Base-by-base conservation (phyloP, 2,113 vertebrate genomes). In the Esox niger region DNA sequence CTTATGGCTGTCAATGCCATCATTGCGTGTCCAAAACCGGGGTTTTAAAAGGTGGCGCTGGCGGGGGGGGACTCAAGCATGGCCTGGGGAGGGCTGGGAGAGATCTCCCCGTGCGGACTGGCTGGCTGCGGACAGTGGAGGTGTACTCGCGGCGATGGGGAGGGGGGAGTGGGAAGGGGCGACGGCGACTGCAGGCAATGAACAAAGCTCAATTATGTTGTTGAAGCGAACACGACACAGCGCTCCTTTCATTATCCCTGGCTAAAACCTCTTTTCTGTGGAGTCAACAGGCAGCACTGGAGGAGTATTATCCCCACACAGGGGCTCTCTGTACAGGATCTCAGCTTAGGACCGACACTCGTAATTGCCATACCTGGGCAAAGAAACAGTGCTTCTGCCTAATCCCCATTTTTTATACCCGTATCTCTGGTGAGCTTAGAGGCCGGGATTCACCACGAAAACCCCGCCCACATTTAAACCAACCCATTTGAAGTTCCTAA, bases 321-420 rank as follows among this genome's bases (percentile, higher is more conserved):
- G n/a, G 47, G 47, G 68, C 65, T 65, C 62, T 71, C 62, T 71
- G 64, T 74, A 9, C 64, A 77, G 72, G 59, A 64, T 54, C 58
- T 2, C 1, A 11, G 23, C 8, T 7, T 25, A 13, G 25, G 21
- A 27, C 72, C 49, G 64, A 63, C 70, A 52, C 73, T 81, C 85
- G 78, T 86, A 88, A 90, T 87, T 90, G 86, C 70, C 55, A 77
- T 86, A 88, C 82, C 81, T 60, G 68, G 76, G 78, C 73, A 82
- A 74, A 78, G 68, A 81, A 38, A 77, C 68, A 79, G 74, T 66
- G 65, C 79, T 82, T 79, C 52, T 62, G 25, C 71, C 55, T 87
- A 89, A 88, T 88, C 88, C 82, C 75, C 82, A 71, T 64, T 76
- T 77, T 59, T 83, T 82, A 86, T 71, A 86, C 86, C 77, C 73